Percentiles rank a stretch among this genome's conserved stretches.
Evolutionary conservation across 2,888 invertebrate species (phyloP).

Genomic region (Eucera pruinosa): DNA sequence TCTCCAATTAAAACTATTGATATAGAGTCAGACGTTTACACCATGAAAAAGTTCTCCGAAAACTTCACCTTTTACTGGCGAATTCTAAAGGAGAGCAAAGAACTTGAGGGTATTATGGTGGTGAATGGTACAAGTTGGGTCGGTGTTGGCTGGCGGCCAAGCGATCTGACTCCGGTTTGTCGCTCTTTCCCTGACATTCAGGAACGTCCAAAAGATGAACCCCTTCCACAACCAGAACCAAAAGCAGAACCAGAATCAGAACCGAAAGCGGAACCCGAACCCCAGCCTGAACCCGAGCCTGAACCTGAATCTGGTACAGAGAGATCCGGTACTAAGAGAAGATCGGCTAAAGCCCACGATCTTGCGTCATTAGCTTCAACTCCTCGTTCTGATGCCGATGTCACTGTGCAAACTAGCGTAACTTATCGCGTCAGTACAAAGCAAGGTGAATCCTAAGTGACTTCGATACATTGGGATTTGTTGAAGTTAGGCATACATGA

Average conservation of each 20-base stretch:
- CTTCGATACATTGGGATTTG: neutral
- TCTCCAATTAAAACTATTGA: constrained; percentile 91
- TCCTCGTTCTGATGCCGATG: constrained; percentile 84
- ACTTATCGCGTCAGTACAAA: constrained; percentile 91
- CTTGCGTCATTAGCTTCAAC: constrained; percentile 67
- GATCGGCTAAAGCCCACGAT: constrained; percentile 79
- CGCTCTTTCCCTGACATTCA: constrained; percentile 91
- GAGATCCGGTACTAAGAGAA: constrained; percentile 78
- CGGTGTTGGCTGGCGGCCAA: constrained; percentile 97
- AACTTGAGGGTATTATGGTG: constrained; percentile 94
- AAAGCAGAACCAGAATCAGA: constrained; percentile 79
- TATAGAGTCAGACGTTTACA: constrained; percentile 90
- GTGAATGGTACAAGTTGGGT: constrained; percentile 93
- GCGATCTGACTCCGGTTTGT: constrained; percentile 89
- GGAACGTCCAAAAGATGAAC: constrained; percentile 82
- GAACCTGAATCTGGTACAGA: constrained; percentile 79
- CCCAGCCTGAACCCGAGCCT: constrained; percentile 80
- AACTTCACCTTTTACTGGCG: constrained; percentile 94
- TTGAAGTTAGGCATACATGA: neutral
- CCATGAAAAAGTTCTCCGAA: constrained; percentile 89
- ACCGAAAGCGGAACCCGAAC: constrained; percentile 81
- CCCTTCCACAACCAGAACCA: constrained; percentile 82
- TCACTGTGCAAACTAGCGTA: constrained; percentile 92
- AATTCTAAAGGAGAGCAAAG: constrained; percentile 91
- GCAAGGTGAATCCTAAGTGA: constrained; percentile 83